Percentiles rank a stretch among this genome's conserved stretches.
phyloP scores from a whole-genome alignment of 2,113 vertebrate genomes.

The Clarias magur region DNA sequence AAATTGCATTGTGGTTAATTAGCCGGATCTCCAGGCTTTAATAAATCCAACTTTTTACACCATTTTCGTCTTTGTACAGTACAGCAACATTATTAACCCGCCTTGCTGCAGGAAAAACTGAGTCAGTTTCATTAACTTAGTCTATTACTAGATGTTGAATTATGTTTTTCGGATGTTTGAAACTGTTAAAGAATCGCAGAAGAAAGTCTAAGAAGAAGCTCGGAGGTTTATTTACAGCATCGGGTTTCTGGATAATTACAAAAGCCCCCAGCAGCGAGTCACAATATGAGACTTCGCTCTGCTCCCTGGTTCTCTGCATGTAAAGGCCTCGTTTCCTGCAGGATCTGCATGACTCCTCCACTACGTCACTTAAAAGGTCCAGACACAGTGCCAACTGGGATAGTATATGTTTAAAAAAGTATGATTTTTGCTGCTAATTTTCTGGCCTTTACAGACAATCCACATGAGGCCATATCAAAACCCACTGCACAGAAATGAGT shows the following conservation, averaged over 20 bases:
- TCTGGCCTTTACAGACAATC: not conserved
- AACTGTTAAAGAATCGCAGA: constrained; percentile 21
- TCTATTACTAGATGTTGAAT: constrained; percentile 3
- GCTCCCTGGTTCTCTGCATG: constrained; percentile 23
- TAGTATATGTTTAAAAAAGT: not conserved
- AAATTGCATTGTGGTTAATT: constrained; percentile 29
- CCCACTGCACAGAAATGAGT: not conserved
- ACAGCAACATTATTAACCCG: not conserved
- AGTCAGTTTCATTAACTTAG: constrained; percentile 6
- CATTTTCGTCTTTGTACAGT: not conserved
- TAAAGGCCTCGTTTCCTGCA: constrained; percentile 20
- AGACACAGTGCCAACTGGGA: not conserved
- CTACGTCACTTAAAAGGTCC: not conserved
- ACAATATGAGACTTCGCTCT: not conserved
- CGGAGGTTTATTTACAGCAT: constrained; percentile 31
- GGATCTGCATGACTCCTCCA: constrained; percentile 11
- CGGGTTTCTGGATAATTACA: constrained; percentile 18
- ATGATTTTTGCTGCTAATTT: not conserved
- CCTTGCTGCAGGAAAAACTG: constrained; percentile 1
- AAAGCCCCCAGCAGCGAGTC: constrained; percentile 20
- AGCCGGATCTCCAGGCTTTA: constrained; percentile 17
- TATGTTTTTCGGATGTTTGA: not conserved
- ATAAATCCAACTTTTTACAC: not conserved
- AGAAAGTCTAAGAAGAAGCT: not conserved
- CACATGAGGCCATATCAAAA: not conserved